Evolutionary conservation across 1,140 invertebrate genomes (phyloP).

Genomic region (Sesamia nonagrioides): DNA sequence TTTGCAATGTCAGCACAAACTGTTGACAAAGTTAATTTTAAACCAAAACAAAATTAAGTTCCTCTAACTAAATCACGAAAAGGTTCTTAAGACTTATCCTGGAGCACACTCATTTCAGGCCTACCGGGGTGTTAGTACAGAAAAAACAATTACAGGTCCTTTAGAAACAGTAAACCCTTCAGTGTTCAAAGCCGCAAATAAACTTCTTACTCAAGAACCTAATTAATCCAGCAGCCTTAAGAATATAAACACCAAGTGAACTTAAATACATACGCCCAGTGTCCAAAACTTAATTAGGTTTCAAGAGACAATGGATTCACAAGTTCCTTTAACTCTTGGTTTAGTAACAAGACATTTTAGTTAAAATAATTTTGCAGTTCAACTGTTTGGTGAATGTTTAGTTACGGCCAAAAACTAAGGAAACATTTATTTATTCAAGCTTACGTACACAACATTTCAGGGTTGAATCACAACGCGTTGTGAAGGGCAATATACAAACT

Average conservation of each 20-base stretch:
- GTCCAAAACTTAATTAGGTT: conserved; percentile 3
- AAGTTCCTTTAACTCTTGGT: not conserved
- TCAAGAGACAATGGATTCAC: not conserved
- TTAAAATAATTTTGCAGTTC: not conserved
- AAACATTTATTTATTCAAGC: not conserved
- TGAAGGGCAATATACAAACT: too few species aligned
- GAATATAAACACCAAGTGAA: conserved; percentile 33
- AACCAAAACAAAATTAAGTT: not conserved
- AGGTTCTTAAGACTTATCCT: not conserved
- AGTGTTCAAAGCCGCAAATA: not conserved
- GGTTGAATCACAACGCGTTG: too few species aligned
- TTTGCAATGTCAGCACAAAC: too few species aligned
- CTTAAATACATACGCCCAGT: conserved; percentile 2
- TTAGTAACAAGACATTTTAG: not conserved
- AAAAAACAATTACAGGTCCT: conserved; percentile 5
- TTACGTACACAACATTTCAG: too few species aligned
- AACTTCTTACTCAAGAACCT: conserved; percentile 13
- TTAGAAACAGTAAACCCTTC: conserved; percentile 12
- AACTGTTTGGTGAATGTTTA: not conserved
- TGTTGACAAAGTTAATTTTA: too few species aligned
- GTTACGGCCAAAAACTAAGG: too few species aligned
- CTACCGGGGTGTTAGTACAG: too few species aligned
- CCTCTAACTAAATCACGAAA: not conserved
- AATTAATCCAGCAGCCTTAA: conserved; percentile 12
- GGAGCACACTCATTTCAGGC: not conserved